Evolutionary conservation across 2,888 invertebrate genomes (phyloP).

Genomic region (Drosophila neutralis): DNA sequence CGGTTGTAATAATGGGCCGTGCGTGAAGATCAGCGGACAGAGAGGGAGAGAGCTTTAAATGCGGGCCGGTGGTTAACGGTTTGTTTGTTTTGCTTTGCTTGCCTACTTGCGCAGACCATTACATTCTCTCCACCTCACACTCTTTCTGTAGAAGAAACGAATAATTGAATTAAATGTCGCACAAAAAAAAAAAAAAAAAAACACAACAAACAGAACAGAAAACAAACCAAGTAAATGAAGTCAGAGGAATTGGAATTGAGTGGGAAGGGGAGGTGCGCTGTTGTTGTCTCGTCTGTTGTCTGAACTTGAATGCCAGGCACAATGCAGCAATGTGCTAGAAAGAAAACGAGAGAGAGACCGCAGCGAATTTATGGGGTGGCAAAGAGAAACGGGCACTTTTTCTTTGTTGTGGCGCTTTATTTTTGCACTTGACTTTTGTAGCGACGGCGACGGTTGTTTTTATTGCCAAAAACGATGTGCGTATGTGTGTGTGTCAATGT

Average conservation of each 20-base stretch:
- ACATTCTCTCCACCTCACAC: neutral
- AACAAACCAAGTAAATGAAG: conserved; percentile 58
- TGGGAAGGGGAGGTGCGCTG: conserved; percentile 13
- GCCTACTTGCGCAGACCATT: conserved; percentile 5
- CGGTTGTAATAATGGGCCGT: conserved; percentile 38
- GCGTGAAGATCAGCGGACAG: conserved; percentile 41
- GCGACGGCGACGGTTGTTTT: conserved; percentile 53
- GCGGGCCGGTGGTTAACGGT: conserved; percentile 50
- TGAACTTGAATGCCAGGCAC: conserved; percentile 70
- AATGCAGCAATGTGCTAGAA: conserved; percentile 18
- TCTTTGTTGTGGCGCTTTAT: conserved; percentile 69
- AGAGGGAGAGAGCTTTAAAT: conserved; percentile 15
- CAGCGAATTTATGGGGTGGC: conserved; percentile 27
- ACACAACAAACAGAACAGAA: conserved; percentile 15
- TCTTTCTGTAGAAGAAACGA: conserved; percentile 25
- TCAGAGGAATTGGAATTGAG: conserved; percentile 31
- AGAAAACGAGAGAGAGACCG: conserved; percentile 4
- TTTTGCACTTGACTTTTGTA: conserved; percentile 75
- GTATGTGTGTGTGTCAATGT: conserved; percentile 19
- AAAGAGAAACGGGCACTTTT: conserved; percentile 48
- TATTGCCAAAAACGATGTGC: conserved; percentile 68
- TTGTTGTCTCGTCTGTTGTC: conserved; percentile 22
- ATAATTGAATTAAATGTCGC: conserved; percentile 75
- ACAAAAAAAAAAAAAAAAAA: conserved; percentile 39
- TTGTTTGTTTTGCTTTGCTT: conserved; percentile 45